Evolutionary conservation across 2,888 invertebrate genomes (phyloP).

Genomic region (Candidula unifasciata): DNA sequence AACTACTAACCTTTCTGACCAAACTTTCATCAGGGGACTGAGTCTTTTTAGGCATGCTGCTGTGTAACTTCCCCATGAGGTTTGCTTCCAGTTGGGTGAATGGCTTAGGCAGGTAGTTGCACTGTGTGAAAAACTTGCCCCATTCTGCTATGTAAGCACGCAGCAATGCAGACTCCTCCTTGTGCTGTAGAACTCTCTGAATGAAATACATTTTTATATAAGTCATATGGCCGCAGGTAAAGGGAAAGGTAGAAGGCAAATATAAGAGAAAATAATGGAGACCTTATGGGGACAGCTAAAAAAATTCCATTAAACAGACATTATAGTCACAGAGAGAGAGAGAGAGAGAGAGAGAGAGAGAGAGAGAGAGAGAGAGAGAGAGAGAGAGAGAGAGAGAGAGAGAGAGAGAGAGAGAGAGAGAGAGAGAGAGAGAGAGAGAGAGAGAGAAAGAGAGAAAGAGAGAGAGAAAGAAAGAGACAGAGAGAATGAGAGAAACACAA

Average conservation of each 20-base stretch:
- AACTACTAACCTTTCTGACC: constrained; percentile 84
- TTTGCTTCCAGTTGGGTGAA: constrained; percentile 94
- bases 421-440: too few relatives aligned
- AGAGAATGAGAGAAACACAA: too few relatives aligned
- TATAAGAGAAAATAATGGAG: too few relatives aligned
- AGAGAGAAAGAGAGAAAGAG: too few relatives aligned
- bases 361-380: too few relatives aligned
- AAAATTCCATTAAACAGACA: background rate
- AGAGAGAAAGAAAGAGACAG: too few relatives aligned
- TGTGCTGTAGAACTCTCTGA: constrained; percentile 89
- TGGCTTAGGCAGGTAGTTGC: constrained; percentile 96
- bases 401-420: too few relatives aligned
- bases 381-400: too few relatives aligned
- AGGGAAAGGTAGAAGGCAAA: background rate
- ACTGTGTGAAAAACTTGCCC: constrained; percentile 98
- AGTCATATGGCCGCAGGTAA: background rate
- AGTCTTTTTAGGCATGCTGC: constrained; percentile 81
- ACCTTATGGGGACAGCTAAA: background rate
- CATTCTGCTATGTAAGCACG: constrained; percentile 98
- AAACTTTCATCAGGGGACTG: constrained; percentile 89
- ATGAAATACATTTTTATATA: constrained; percentile 44
- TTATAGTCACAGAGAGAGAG: background rate
- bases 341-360: too few relatives aligned
- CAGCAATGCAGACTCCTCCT: constrained; percentile 95
- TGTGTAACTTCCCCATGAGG: constrained; percentile 84